These are phyloP conservation scores for Panthera leo DNA, from an alignment of 2,113 vertebrate species.

Conservation along the genomic window DNA sequence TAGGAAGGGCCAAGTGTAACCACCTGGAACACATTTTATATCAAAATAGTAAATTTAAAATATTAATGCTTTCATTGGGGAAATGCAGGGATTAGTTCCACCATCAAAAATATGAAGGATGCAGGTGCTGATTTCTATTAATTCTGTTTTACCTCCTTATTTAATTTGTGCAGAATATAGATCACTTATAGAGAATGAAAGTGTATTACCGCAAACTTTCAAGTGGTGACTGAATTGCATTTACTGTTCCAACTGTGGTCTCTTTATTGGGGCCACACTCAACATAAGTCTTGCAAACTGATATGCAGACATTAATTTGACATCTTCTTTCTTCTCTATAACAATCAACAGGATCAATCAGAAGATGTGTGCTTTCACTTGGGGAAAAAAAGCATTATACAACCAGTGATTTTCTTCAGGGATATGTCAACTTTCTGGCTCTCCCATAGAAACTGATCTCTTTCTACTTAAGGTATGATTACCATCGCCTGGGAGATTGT, in stretches of 20 bases:
- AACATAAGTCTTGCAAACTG: neutral
- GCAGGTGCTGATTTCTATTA: slow-evolving; percentile 21
- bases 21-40: neutral
- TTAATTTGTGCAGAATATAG: neutral
- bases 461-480: neutral
- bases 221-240: neutral
- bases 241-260: neutral
- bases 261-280: neutral
- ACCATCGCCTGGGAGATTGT: neutral
- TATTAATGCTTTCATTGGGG: neutral
- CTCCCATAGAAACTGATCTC: neutral
- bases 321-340: neutral
- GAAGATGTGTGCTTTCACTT: neutral
- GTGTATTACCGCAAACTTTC: neutral
- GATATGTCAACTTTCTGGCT: neutral
- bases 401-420: neutral
- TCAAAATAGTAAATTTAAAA: slow-evolving; percentile 27
- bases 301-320: neutral
- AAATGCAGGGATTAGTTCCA: neutral
- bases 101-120: neutral
- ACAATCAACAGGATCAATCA: neutral
- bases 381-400: neutral
- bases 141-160: neutral
- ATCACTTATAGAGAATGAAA: neutral
- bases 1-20: neutral